phyloP scores from a whole-genome alignment of 2,797 vertebrate genomes.

The Sylvia borin region DNA sequence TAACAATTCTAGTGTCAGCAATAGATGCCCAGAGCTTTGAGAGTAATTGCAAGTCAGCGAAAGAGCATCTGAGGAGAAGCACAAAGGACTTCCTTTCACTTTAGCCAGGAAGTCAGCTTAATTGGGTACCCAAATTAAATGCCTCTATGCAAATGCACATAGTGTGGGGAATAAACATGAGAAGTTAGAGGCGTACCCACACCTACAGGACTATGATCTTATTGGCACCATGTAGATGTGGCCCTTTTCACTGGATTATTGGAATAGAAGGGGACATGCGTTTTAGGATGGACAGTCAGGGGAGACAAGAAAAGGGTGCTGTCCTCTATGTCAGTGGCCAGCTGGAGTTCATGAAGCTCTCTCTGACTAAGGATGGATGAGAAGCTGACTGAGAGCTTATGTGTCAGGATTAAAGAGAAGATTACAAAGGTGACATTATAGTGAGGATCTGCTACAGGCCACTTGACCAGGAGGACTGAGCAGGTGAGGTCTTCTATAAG shows the following conservation, averaged over 20 bases:
- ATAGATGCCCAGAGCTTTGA: neutral
- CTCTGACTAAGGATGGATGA: neutral
- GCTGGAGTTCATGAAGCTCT: neutral
- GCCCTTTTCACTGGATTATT: neutral
- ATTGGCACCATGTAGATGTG: neutral
- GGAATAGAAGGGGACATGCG: neutral
- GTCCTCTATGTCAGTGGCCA: neutral
- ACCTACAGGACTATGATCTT: neutral
- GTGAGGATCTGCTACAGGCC: neutral
- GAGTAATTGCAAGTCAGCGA: neutral
- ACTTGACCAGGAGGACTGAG: fast-evolving
- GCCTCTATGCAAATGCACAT: neutral
- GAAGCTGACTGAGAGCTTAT: neutral
- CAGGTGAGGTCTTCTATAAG: fast-evolving
- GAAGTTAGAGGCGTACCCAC: neutral
- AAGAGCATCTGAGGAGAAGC: neutral
- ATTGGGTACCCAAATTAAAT: neutral
- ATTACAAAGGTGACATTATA: neutral
- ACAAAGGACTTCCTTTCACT: neutral
- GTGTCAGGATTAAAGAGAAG: neutral
- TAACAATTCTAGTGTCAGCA: neutral
- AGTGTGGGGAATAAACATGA: neutral
- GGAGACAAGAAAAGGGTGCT: neutral
- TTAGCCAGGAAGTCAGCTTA: neutral
- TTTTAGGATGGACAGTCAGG: neutral